A percentile compares a stretch with the other conserved stretches of the same genome.
phyloP scores from a whole-genome alignment of 2,113 vertebrate species.

The Smithornis capensis region DNA sequence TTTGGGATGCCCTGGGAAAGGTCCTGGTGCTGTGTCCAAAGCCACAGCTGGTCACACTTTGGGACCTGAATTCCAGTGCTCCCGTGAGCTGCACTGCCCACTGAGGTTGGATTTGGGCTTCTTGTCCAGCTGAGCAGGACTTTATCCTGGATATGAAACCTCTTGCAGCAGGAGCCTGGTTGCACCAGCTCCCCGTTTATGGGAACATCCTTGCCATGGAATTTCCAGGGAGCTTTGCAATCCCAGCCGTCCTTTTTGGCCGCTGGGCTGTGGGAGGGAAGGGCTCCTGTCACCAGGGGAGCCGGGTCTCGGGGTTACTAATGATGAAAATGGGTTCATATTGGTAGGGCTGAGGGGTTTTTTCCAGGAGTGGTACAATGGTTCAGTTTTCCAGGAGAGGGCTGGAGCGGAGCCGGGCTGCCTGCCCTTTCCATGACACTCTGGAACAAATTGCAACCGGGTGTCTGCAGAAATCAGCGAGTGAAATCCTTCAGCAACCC shows the following conservation, averaged over 20 bases:
- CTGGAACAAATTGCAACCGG: neutral
- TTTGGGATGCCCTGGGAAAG: no score
- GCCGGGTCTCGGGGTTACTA: neutral
- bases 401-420: neutral
- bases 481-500: neutral
- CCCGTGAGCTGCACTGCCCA: accelerated
- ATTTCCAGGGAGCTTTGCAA: neutral
- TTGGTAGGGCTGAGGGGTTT: neutral
- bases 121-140: neutral
- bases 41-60: neutral
- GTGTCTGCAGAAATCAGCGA: neutral
- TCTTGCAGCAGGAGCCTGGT: neutral
- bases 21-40: accelerated
- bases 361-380: neutral
- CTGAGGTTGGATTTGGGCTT: no score
- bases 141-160: accelerated
- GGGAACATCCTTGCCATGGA: accelerated
- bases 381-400: neutral
- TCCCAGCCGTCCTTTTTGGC: accelerated
- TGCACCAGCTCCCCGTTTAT: no score
- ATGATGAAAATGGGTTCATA: neutral
- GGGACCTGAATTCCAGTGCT: accelerated
- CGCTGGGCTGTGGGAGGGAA: neutral
- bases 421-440: neutral
- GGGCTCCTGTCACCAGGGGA: accelerated